Conservation (phyloP, 2,888 invertebrate genomes). For the Alsophila aescularia region DNA sequence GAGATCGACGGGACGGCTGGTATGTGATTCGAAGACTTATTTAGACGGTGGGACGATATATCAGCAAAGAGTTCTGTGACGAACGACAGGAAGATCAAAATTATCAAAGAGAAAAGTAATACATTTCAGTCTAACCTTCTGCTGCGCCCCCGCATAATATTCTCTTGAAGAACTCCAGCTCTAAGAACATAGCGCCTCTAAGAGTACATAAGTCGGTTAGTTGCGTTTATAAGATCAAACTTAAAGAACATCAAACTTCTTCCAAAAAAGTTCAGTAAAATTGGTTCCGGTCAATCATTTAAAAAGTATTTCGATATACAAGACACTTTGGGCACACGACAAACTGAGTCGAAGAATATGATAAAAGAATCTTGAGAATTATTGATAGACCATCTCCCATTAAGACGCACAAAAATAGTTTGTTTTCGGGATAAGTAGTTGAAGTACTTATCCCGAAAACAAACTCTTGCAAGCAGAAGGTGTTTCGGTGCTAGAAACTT, state of each 20-base stretch:
- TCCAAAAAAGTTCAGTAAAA: too few species aligned
- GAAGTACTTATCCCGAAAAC: constrained; percentile 1
- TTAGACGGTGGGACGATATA: constrained; percentile 19
- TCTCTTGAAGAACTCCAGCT: too few species aligned
- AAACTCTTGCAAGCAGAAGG: constrained; percentile 29
- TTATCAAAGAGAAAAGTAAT: neutral
- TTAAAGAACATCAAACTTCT: too few species aligned
- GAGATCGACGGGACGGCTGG: constrained; percentile 24
- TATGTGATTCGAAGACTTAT: constrained; percentile 22
- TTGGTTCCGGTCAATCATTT: too few species aligned
- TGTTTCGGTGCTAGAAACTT: constrained; percentile 30
- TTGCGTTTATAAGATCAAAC: too few species aligned
- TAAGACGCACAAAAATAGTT: constrained; percentile 13
- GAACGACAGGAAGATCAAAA: neutral
- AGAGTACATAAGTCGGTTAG: too few species aligned
- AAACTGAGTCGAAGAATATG: constrained; percentile 10
- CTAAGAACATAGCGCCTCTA: too few species aligned
- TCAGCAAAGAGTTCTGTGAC: constrained; percentile 5
- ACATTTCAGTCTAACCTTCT: too few species aligned
- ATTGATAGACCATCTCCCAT: constrained; percentile 22
- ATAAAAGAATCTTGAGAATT: constrained; percentile 20
- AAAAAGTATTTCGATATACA: too few species aligned
- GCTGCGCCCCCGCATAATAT: too few species aligned
- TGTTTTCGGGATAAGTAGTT: constrained; percentile 12
- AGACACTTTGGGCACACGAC: neutral